These are phyloP conservation scores for Synanthedon myopaeformis DNA, from an alignment of 2,888 invertebrate species.

Conservation along the genomic window DNA sequence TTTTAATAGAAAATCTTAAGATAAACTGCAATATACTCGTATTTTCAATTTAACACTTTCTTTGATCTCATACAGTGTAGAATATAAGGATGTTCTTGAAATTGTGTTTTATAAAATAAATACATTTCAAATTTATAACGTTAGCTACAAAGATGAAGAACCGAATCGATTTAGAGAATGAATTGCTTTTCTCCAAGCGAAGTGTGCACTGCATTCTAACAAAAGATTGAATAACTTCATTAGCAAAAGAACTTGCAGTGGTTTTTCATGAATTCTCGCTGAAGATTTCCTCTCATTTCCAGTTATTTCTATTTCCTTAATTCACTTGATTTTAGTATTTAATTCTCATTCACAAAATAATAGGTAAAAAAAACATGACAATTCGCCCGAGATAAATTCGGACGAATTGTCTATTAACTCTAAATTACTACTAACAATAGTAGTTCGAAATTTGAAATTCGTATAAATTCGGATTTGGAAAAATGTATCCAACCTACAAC, in stretches of 20 bases:
- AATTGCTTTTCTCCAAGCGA: neutral
- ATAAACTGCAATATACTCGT: too few species aligned
- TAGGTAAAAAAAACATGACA: too few species aligned
- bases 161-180: neutral
- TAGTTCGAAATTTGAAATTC: too few species aligned
- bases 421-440: too few species aligned
- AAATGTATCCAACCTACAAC: too few species aligned
- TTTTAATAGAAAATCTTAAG: too few species aligned
- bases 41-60: too few species aligned
- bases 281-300: neutral
- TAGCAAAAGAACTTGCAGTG: conserved; percentile 25
- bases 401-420: too few species aligned
- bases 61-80: too few species aligned
- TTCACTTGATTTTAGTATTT: neutral
- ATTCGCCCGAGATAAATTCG: too few species aligned
- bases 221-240: conserved; percentile 21
- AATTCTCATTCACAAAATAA: neutral
- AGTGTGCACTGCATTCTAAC: neutral
- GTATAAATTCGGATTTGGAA: too few species aligned
- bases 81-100: too few species aligned
- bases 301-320: neutral
- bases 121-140: neutral
- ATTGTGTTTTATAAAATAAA: neutral
- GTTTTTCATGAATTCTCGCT: conserved; percentile 25
- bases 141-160: conserved; percentile 3